Conservation (phyloP, 1,140 invertebrate genomes). For the Drosophila nikananu region DNA sequence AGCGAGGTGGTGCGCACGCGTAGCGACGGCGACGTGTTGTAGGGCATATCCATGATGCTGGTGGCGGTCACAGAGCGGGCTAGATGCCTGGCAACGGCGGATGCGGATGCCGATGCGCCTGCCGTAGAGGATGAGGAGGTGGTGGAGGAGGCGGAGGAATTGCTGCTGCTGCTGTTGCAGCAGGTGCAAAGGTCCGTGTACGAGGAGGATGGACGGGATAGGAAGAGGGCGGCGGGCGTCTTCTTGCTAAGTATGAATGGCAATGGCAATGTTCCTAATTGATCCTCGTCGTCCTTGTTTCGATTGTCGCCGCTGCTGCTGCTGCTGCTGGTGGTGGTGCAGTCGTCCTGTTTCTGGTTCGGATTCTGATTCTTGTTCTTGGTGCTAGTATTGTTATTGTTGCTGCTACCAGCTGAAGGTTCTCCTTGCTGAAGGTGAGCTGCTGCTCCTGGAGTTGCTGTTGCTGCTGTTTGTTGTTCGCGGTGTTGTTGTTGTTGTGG, state of each 20-base stretch:
- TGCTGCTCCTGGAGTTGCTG: constrained; percentile 20
- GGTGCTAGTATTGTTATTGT: constrained; percentile 14
- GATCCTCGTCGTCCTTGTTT: constrained; percentile 29
- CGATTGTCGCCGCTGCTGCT: constrained; percentile 9
- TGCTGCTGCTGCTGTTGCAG: constrained; percentile 38
- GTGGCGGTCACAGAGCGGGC: constrained; percentile 79
- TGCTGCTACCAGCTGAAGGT: constrained; percentile 4
- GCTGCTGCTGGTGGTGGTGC: too few relatives aligned
- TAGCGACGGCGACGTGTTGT: constrained; percentile 87
- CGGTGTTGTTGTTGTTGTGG: constrained; percentile 18
- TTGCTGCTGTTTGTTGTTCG: constrained; percentile 25
- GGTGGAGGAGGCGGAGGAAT: constrained; percentile 13
- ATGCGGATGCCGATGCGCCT: constrained; percentile 27
- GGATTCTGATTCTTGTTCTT: constrained; percentile 26
- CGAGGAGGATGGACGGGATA: constrained; percentile 14
- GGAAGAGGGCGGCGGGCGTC: constrained; percentile 3
- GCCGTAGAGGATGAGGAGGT: constrained; percentile 23
- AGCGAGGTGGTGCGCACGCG: constrained; percentile 87
- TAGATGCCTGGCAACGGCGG: constrained; percentile 61
- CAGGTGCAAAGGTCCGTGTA: constrained; percentile 43
- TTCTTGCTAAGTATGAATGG: constrained; percentile 30
- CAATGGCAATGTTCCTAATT: constrained; percentile 51
- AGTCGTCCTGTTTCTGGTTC: constrained; percentile 41
- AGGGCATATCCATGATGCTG: constrained; percentile 85
- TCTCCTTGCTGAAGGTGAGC: constrained; percentile 14